Evolutionary conservation across 30 jellyfish, hydroid and myxozoan species (phyloP), one percentile per base, ranked within the genome.

Genomic region (Aurelia sp.): DNA sequence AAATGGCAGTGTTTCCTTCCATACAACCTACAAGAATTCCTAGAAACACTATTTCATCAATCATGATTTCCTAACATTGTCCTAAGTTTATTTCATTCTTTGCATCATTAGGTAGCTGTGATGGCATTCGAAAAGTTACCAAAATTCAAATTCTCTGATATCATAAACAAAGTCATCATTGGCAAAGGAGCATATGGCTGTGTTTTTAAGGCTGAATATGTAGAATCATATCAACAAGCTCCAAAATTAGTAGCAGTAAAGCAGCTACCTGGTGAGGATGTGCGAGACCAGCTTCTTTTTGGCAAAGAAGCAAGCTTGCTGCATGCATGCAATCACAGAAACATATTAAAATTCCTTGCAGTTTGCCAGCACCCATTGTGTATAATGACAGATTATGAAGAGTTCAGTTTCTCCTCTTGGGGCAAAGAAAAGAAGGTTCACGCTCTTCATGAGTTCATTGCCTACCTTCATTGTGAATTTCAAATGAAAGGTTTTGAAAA

Each of bases 101-200:
- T 40, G 51, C 10, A 8, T 40, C 3, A 8, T 40, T 8, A 40
- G 51, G 51, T 40, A 40, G 51, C 51, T 40, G 10, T 8, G 10
- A 40, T 40, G 51, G 51, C 51, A 40, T 27, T 27, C 33, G 33
- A 27, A 27, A 27, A 27, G 33, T 40, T 40, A 40, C 51, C 51
- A 5, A 40, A 40, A 8, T 40, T 40, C 51, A 40, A 40, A 8
- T 40, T 40, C 51, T 40, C 51, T 4, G 51, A 65, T 65, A 24
- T 65, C 5, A 12, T 65, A 65, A 65, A 65, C 76, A 65, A 65
- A 12, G 76, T 65, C 13, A 65, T 65, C 9, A 65, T 65, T 12
- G 76, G 76, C 76, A 65, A 65, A 47, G 76, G 76, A 65, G 76
- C 76, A 65, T 65, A 65, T 65, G 76, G 76, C 76, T 65, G 76